Conservation (phyloP, 2,888 invertebrate species). For the Aphidius colemani region DNA sequence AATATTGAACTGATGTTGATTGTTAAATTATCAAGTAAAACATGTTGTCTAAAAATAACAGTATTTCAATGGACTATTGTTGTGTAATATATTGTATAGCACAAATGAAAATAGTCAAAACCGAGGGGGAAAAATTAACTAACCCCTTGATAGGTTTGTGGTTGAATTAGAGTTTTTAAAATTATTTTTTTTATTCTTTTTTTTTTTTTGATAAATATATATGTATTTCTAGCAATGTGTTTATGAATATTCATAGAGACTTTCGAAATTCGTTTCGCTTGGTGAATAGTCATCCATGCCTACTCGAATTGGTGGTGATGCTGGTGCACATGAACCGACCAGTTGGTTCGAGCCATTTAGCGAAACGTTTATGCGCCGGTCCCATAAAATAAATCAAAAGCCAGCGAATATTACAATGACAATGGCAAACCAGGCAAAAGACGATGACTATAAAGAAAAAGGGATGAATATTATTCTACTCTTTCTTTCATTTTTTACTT, state of each 20-base stretch:
- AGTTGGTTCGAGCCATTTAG: conserved; percentile 36
- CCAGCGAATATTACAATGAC: conserved; percentile 49
- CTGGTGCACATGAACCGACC: conserved; percentile 9
- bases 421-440: conserved; percentile 35
- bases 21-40: too few relatives aligned
- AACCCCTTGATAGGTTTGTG: conserved; percentile 1
- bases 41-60: background rate
- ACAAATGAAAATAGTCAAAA: too few relatives aligned
- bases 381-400: conserved; percentile 53
- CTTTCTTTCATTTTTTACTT: background rate
- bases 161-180: conserved; percentile 14
- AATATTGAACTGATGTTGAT: too few relatives aligned
- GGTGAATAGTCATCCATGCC: conserved; percentile 16
- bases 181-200: background rate
- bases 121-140: too few relatives aligned
- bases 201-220: too few relatives aligned
- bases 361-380: conserved; percentile 42
- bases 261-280: conserved; percentile 29
- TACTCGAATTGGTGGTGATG: too few relatives aligned
- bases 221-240: background rate
- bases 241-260: conserved; percentile 29
- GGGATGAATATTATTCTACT: background rate
- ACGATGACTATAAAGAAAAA: background rate
- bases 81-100: too few relatives aligned
- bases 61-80: background rate